Conservation (phyloP, 2,113 vertebrate species). For the Telmatochromis brichardi region DNA sequence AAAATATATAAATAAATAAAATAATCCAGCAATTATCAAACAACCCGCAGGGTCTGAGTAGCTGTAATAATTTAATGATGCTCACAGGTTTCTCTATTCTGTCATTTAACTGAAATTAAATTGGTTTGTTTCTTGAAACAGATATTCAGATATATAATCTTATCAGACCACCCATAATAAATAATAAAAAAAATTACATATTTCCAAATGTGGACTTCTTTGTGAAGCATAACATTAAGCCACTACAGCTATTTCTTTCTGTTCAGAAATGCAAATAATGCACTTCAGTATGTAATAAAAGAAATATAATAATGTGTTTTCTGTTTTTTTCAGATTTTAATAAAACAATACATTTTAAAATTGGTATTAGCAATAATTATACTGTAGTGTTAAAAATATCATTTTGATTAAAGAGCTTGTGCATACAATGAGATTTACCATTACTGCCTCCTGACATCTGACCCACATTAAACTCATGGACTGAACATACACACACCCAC, state of each 20-base stretch:
- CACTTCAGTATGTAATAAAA: not conserved
- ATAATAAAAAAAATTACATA: not conserved
- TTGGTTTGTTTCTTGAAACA: not conserved
- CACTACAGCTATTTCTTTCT: not conserved
- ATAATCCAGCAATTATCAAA: not conserved
- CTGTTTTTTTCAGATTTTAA: not conserved
- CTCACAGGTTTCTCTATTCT: not conserved
- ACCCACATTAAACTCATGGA: too few relatives aligned
- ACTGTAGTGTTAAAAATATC: not conserved
- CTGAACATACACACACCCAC: too few relatives aligned
- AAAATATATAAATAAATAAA: not conserved
- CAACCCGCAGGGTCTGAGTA: not conserved
- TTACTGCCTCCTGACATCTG: too few relatives aligned
- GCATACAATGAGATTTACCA: not conserved
- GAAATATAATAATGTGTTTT: not conserved
- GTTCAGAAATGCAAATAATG: not conserved
- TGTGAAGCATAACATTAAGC: not conserved
- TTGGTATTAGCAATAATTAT: not conserved
- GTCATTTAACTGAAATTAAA: not conserved
- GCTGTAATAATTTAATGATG: not conserved
- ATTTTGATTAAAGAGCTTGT: not conserved
- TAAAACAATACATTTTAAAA: not conserved
- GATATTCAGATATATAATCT: not conserved
- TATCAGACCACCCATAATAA: not conserved
- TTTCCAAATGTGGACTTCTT: not conserved